Conservation (phyloP, 2,888 invertebrate species). For the Morpho helenor region DNA sequence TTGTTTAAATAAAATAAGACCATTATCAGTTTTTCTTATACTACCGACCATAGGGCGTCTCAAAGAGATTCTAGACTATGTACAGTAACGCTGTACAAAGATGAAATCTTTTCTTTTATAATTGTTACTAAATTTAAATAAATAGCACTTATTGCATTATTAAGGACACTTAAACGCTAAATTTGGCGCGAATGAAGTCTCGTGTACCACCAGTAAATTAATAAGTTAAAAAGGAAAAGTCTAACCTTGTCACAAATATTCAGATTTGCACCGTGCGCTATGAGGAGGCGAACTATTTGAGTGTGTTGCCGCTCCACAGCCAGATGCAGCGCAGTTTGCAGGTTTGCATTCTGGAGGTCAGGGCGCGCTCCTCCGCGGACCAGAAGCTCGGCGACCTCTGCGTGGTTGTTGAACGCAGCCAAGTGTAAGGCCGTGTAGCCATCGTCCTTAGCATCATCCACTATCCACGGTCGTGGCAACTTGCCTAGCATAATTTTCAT, state of each 20-base stretch:
- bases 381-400: slow-evolving; percentile 95
- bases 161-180: not conserved
- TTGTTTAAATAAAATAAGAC: too few relatives aligned
- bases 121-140: too few relatives aligned
- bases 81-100: too few relatives aligned
- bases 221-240: not conserved
- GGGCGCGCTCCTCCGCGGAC: slow-evolving; percentile 95
- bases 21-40: too few relatives aligned
- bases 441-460: slow-evolving; percentile 99
- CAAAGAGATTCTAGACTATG: too few relatives aligned
- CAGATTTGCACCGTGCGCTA: slow-evolving; percentile 94
- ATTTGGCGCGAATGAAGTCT: too few relatives aligned
- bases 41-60: too few relatives aligned
- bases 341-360: slow-evolving; percentile 97
- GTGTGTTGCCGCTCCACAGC: slow-evolving; percentile 98
- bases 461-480: slow-evolving; percentile 96
- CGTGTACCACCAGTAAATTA: too few relatives aligned
- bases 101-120: too few relatives aligned
- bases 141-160: too few relatives aligned
- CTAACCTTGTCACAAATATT: slow-evolving; percentile 95
- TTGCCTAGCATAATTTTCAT: slow-evolving; percentile 97
- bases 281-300: slow-evolving; percentile 96
- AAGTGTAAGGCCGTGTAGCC: slow-evolving; percentile 98
- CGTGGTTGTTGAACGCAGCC: slow-evolving; percentile 97
- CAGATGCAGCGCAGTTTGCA: slow-evolving; percentile 95